phyloP scores from a whole-genome alignment of 2,888 invertebrate species.

The Horisme vitalbata region DNA sequence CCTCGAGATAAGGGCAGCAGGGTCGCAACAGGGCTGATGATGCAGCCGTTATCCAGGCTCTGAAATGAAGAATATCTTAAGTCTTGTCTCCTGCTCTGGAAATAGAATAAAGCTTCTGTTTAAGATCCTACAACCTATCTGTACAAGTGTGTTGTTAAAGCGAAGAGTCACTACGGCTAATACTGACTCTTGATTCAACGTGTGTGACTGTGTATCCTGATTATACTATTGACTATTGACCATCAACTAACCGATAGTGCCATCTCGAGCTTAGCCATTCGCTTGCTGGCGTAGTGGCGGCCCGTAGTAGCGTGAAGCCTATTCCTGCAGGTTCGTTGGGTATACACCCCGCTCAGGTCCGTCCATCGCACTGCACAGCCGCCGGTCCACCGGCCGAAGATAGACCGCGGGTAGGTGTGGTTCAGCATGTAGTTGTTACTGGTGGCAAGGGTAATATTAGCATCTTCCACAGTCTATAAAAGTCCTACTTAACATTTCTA shows the following conservation, averaged over 20 bases:
- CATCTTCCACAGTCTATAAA: no score
- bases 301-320: slow-evolving; percentile 49
- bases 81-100: no score
- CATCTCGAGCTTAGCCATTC: slow-evolving; percentile 61
- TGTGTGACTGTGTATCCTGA: not conserved
- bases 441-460: no score
- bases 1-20: slow-evolving; percentile 63
- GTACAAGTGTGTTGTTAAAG: no score
- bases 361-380: slow-evolving; percentile 67
- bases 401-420: slow-evolving; percentile 40
- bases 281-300: slow-evolving; percentile 58
- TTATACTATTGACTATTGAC: no score
- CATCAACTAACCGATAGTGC: slow-evolving; percentile 25
- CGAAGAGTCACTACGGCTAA: no score
- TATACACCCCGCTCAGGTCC: slow-evolving; percentile 61
- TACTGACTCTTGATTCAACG: no score
- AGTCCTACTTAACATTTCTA: no score
- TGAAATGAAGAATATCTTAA: slow-evolving; percentile 36
- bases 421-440: slow-evolving; percentile 45
- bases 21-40: slow-evolving; percentile 62
- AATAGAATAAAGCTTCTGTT: no score
- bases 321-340: slow-evolving; percentile 62
- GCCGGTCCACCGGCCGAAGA: slow-evolving; percentile 65
- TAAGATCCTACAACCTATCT: no score
- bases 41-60: slow-evolving; percentile 59